phyloP scores from a whole-genome alignment of 2,797 vertebrate species.

The Typhlichthys eigenmanni region DNA sequence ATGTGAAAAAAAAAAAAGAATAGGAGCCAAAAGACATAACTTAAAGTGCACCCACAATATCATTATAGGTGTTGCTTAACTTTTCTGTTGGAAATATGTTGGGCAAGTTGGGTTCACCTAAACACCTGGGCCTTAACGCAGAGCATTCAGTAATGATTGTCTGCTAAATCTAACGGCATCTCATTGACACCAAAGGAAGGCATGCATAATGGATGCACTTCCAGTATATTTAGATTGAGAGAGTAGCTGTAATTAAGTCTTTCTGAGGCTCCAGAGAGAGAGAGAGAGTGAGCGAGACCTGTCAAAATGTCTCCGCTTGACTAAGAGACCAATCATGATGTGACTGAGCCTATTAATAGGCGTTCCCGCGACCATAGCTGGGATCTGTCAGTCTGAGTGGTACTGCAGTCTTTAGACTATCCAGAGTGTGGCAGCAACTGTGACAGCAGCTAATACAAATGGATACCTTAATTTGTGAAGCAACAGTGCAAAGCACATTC shows the following conservation, averaged over 20 bases:
- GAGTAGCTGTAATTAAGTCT: constrained; percentile 64
- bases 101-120: too few species aligned
- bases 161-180: constrained; percentile 38
- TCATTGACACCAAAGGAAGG: constrained; percentile 34
- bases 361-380: constrained; percentile 5
- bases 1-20: too few species aligned
- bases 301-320: too few species aligned
- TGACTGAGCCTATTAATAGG: too few species aligned
- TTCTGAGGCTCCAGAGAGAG: constrained; percentile 43
- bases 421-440: constrained; percentile 24
- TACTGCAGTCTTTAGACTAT: constrained; percentile 15
- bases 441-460: constrained; percentile 25
- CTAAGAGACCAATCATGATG: too few species aligned
- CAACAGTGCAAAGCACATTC: constrained; percentile 3
- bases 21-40: too few species aligned
- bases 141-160: constrained; percentile 15
- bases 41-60: too few species aligned
- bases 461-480: constrained; percentile 31
- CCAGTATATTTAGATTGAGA: constrained; percentile 56
- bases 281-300: constrained; percentile 12
- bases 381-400: constrained; percentile 26
- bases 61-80: too few species aligned
- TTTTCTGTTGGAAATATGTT: too few species aligned
- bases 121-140: too few species aligned
- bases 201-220: constrained; percentile 61